phyloP scores from a whole-genome alignment of 1,140 invertebrate species.

The Atopsyche davidsoni region DNA sequence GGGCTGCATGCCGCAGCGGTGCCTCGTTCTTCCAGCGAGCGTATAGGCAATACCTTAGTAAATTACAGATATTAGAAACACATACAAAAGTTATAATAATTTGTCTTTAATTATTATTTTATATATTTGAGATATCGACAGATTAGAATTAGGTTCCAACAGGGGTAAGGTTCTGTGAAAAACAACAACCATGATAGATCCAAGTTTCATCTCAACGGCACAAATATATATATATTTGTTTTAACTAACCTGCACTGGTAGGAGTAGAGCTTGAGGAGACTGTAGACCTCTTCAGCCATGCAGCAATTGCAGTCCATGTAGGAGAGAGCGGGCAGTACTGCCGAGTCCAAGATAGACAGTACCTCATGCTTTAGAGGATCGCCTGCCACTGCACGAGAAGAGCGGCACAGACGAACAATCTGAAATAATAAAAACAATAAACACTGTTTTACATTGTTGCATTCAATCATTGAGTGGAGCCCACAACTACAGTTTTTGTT shows the following conservation, averaged over 20 bases:
- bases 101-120: too few relatives aligned
- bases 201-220: too few relatives aligned
- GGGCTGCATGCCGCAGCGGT: constrained; percentile 70
- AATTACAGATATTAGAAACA: too few relatives aligned
- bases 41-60: constrained; percentile 77
- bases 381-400: constrained; percentile 35
- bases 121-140: too few relatives aligned
- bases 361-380: constrained; percentile 69
- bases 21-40: constrained; percentile 91
- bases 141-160: too few relatives aligned
- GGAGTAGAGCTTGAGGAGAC: constrained; percentile 82
- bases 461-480: too few relatives aligned
- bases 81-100: too few relatives aligned
- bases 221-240: too few relatives aligned
- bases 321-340: constrained; percentile 83
- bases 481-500: constrained; percentile 31
- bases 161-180: too few relatives aligned
- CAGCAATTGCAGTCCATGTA: constrained; percentile 92
- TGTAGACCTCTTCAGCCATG: constrained; percentile 94
- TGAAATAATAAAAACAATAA: constrained; percentile 32
- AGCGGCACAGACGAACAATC: constrained; percentile 44
- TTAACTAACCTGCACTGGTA: constrained; percentile 82
- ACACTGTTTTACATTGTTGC: too few relatives aligned
- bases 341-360: constrained; percentile 78
- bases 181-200: too few relatives aligned